phyloP scores from a whole-genome alignment of 2,797 vertebrate genomes.

The Chiroxiphia lanceolata region DNA sequence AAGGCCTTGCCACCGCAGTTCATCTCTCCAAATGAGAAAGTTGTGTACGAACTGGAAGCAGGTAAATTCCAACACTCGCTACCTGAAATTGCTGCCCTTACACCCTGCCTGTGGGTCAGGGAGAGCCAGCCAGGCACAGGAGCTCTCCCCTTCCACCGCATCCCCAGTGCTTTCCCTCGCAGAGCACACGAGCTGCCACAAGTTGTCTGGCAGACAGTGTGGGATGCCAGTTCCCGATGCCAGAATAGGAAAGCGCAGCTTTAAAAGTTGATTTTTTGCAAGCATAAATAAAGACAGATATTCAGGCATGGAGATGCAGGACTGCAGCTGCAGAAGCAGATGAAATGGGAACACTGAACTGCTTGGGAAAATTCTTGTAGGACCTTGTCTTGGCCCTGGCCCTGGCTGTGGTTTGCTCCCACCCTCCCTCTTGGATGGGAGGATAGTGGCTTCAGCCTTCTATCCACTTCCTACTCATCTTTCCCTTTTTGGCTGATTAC shows the following conservation, averaged over 20 bases:
- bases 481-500: not conserved
- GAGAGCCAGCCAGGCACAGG: not conserved
- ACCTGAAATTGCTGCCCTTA: not conserved
- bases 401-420: not conserved
- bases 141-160: not conserved
- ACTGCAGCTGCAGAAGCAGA: not conserved
- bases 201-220: not conserved
- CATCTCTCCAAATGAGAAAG: constrained; percentile 66
- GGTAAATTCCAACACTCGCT: constrained; percentile 47
- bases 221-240: not conserved
- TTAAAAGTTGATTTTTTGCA: not conserved
- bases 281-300: not conserved
- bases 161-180: accelerated
- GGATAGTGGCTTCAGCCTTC: not conserved
- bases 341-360: not conserved
- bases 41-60: constrained; percentile 71
- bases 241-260: not conserved
- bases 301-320: not conserved
- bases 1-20: constrained; percentile 68
- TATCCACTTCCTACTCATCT: not conserved
- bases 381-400: not conserved
- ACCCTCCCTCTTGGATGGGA: too few relatives aligned
- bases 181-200: not conserved
- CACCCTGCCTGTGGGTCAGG: not conserved
- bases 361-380: not conserved